Percentiles rank a stretch among this genome's conserved stretches.
phyloP scores from a whole-genome alignment of 2,888 invertebrate species.

The Blastobasis lacticolella region DNA sequence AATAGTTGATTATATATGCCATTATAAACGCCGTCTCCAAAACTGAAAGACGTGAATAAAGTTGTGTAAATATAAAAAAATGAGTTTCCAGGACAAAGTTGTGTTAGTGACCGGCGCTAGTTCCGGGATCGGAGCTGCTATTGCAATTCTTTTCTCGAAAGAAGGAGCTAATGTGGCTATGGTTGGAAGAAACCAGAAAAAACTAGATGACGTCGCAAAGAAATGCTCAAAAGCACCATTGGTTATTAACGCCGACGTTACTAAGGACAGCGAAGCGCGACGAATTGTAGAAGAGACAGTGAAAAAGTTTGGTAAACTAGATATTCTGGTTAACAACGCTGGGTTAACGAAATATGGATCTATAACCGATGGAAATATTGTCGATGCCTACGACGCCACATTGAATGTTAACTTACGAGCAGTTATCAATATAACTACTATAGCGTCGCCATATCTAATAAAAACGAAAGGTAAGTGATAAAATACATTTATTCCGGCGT shows the following conservation, averaged over 20 bases:
- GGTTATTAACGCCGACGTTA: conserved; percentile 23
- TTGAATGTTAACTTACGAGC: not conserved
- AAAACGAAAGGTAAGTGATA: conserved; percentile 1
- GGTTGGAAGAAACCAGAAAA: conserved; percentile 23
- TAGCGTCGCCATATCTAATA: not conserved
- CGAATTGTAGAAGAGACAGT: conserved; percentile 21
- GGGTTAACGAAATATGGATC: not conserved
- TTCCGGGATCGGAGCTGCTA: conserved; percentile 14
- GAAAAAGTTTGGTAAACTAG: conserved; percentile 7
- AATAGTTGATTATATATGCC: too few relatives aligned
- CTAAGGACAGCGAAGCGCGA: conserved; percentile 19
- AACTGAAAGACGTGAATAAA: too few relatives aligned
- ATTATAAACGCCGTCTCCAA: too few relatives aligned
- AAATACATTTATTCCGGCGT: not conserved
- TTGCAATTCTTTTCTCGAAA: conserved; percentile 17
- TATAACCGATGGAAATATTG: not conserved
- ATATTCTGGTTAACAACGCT: conserved; percentile 11
- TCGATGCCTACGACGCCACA: not conserved
- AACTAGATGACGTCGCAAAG: conserved; percentile 20
- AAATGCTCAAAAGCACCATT: conserved; percentile 14
- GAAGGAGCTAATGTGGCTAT: conserved; percentile 22
- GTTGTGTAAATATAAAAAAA: not conserved
- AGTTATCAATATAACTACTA: not conserved
- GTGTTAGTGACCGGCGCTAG: conserved; percentile 14
- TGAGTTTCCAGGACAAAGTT: conserved; percentile 17